Conservation (phyloP, 2,113 vertebrate genomes). For the Uria lomvia region DNA sequence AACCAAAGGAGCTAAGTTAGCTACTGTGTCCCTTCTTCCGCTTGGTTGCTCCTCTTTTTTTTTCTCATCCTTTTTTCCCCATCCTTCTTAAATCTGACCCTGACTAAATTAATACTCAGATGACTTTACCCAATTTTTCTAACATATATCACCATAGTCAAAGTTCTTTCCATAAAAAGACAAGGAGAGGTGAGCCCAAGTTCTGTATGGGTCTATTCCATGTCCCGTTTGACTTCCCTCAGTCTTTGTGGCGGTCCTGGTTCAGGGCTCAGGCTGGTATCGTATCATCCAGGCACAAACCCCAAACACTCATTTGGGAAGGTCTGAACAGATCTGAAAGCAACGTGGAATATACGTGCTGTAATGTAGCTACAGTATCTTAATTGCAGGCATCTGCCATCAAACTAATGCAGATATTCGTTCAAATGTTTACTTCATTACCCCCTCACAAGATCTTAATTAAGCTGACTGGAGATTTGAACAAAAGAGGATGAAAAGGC, state of each 20-base stretch:
- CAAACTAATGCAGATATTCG: background rate
- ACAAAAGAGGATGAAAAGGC: slow-evolving; percentile 34
- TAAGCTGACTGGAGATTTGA: slow-evolving; percentile 36
- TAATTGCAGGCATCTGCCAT: slow-evolving; percentile 33
- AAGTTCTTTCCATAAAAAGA: background rate
- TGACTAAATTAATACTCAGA: background rate
- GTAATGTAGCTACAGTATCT: background rate
- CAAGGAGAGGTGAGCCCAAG: background rate
- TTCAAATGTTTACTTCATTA: slow-evolving; percentile 50
- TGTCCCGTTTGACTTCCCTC: accelerated
- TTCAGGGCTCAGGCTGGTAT: background rate
- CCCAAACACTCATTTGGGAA: background rate
- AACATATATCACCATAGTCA: accelerated
- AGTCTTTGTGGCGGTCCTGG: background rate
- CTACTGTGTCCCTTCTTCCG: background rate
- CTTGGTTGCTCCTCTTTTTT: background rate
- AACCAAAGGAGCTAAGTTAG: background rate
- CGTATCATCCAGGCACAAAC: background rate
- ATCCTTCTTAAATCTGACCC: background rate
- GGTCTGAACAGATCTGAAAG: background rate
- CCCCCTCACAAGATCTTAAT: slow-evolving; percentile 37
- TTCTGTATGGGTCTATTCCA: background rate
- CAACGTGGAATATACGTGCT: background rate
- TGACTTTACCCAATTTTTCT: background rate
- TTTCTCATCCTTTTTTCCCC: background rate